These are phyloP conservation scores for human DNA, from an alignment of 2,113 vertebrate species.

Conservation along the genomic window GRCh38 chr13:93646001-93646500, in stretches of 20 bases:
- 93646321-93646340: conserved; percentile 17
- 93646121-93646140: background rate
- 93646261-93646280: conserved; percentile 8
- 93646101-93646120: background rate
- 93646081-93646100: background rate
- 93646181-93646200: conserved; percentile 11
- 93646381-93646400: conserved; percentile 50
- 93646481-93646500: conserved; percentile 23
- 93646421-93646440: conserved; percentile 21
- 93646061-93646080: background rate
- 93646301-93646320: background rate
- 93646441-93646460: conserved; percentile 14
- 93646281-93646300: background rate
- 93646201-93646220: background rate
- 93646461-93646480: conserved; percentile 38
- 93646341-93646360: conserved; percentile 1
- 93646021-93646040: background rate
- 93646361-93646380: conserved; percentile 51
- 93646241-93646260: background rate
- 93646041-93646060: background rate
- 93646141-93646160: background rate
- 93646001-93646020: background rate
- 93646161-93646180: background rate
- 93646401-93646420: conserved; percentile 59
- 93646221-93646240: conserved; percentile 30